A percentile compares a stretch with the other conserved stretches of the same genome.
phyloP scores from a whole-genome alignment of 2,113 vertebrate genomes.

The Thermophis baileyi region DNA sequence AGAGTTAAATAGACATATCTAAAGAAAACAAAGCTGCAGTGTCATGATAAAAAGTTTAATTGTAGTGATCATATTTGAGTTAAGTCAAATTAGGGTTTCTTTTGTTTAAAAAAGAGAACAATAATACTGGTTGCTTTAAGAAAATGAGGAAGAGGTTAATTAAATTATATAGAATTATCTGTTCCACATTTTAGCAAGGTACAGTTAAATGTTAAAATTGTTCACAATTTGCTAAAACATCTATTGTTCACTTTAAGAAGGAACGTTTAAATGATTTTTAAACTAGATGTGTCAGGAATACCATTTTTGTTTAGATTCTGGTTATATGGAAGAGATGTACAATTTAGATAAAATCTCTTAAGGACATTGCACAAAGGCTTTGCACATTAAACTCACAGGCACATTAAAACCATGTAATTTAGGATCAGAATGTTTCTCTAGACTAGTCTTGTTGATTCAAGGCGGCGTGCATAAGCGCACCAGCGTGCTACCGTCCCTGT shows the following conservation, averaged over 20 bases:
- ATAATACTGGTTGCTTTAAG: background rate
- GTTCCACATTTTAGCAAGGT: slow-evolving; percentile 1
- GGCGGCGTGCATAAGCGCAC: too few relatives aligned
- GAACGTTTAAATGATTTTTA: slow-evolving; percentile 40
- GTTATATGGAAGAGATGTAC: background rate
- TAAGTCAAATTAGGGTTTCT: slow-evolving; percentile 22
- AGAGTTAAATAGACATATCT: slow-evolving; percentile 35
- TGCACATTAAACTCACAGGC: background rate
- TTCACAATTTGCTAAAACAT: slow-evolving; percentile 33
- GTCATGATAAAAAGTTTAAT: slow-evolving; percentile 39
- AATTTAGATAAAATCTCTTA: background rate
- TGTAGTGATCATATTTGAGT: background rate
- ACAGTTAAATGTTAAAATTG: slow-evolving; percentile 39
- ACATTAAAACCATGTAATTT: background rate
- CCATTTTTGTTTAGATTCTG: slow-evolving; percentile 26
- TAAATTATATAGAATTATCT: background rate
- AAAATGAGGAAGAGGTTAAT: slow-evolving; percentile 10
- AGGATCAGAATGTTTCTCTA: background rate
- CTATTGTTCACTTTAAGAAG: slow-evolving; percentile 26
- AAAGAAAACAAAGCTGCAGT: slow-evolving; percentile 22
- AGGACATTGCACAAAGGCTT: background rate
- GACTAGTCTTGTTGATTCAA: background rate
- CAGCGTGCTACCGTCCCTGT: too few relatives aligned
- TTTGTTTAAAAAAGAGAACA: slow-evolving; percentile 1
- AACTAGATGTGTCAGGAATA: slow-evolving; percentile 15